Base-by-base conservation (phyloP, 2,888 invertebrate genomes). In the Thecocarcelia acutangulata region DNA sequence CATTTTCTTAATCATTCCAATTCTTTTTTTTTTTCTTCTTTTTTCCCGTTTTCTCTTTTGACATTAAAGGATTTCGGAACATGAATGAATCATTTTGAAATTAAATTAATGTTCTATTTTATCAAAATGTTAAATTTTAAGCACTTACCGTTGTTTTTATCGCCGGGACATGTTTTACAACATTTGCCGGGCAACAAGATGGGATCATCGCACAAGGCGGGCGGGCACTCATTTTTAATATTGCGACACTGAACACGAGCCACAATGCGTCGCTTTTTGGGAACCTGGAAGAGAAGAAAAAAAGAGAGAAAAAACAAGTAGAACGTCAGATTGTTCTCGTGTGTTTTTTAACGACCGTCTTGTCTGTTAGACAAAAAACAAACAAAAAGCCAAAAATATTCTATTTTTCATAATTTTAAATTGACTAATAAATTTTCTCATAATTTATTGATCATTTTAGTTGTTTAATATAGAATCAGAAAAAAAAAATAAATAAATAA, bases 211-310 rank as follows among this genome's bases (percentile, higher is more conserved):
- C 98, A 98, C 17, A 93, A 94, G 17, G 96, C 94, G 87, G 96
- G 95, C 8, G 97, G 97, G 88, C 98, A 98, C 88, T 97, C 96
- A 88, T 95, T 95, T 91, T 97, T 97, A 84, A 98, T 96, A 90
- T 97, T 97, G 85, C 95, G 93, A 90, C 98, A 98, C 86, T 96
- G 95, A 28, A 97, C 96, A 88, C 95, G 94, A n/a, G 97, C 97
- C 80, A 97, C 94, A 86, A 97, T 94, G 83, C 97, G 93, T 44
- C 96, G 92, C 89, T 97, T 97, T 91, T 96, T 96, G 90, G 96
- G 96, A 84, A 96, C 94, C 97, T 97, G 92, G 72, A 92, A 91
- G 83, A 86, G 83, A 85, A 64, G 17, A 54, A 79, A n/a, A n/a
- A n/a, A n/a, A n/a, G n/a, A n/a, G n/a, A n/a, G n/a, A n/a, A n/a